phyloP scores from a whole-genome alignment of 2,888 invertebrate genomes.

The Ornithoptera alexandrae region DNA sequence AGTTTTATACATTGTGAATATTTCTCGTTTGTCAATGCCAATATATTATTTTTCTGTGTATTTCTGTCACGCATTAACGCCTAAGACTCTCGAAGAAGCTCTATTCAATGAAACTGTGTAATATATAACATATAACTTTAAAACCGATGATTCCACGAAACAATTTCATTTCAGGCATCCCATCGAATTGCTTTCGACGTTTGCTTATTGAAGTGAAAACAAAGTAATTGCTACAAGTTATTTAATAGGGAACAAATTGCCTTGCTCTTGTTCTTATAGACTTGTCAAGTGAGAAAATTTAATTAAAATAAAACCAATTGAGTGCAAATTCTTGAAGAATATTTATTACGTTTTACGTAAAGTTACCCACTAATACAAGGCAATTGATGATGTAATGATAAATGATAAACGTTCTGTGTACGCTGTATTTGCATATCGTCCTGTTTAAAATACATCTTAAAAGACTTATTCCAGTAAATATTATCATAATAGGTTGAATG shows the following conservation, averaged over 20 bases:
- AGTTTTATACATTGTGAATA: too few relatives aligned
- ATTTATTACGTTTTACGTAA: background rate
- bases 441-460: too few relatives aligned
- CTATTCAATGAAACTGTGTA: too few relatives aligned
- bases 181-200: slow-evolving; percentile 52
- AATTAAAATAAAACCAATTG: slow-evolving; percentile 56
- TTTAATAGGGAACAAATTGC: slow-evolving; percentile 72
- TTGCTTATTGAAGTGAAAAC: slow-evolving; percentile 62
- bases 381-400: too few relatives aligned
- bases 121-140: background rate
- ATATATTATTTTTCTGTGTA: too few relatives aligned
- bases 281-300: slow-evolving; percentile 76
- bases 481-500: too few relatives aligned
- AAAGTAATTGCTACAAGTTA: slow-evolving; percentile 77
- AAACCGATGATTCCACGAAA: slow-evolving; percentile 34
- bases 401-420: too few relatives aligned
- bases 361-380: background rate
- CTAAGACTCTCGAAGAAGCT: too few relatives aligned
- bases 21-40: too few relatives aligned
- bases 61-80: too few relatives aligned
- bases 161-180: slow-evolving; percentile 62
- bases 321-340: background rate
- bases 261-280: slow-evolving; percentile 65
- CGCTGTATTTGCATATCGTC: too few relatives aligned
- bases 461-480: too few relatives aligned